Conservation (phyloP, 2,888 invertebrate species). For the Perdita meconis region DNA sequence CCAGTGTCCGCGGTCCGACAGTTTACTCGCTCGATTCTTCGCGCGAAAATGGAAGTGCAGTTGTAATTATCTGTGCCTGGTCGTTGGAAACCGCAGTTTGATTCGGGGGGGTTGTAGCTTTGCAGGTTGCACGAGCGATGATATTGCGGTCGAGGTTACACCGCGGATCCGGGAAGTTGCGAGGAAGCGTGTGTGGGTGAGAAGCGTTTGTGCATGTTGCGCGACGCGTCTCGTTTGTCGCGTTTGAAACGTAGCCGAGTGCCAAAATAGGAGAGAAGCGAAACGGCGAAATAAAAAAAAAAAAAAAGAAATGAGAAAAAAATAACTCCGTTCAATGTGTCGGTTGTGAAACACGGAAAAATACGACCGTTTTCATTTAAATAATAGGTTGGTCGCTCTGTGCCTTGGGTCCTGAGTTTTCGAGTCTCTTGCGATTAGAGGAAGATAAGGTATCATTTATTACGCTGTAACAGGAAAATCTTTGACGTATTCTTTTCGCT, state of each 20-base stretch:
- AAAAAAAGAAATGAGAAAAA: background rate
- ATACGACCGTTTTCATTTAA: background rate
- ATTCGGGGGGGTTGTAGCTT: slow-evolving; percentile 2
- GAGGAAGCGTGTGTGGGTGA: background rate
- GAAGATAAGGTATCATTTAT: too few relatives aligned
- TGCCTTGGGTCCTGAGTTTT: background rate
- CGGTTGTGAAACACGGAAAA: background rate
- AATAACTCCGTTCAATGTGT: background rate
- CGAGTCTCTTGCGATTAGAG: too few relatives aligned
- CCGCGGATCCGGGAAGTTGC: background rate
- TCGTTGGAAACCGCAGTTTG: background rate
- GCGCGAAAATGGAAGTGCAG: background rate
- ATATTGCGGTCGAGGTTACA: slow-evolving; percentile 10
- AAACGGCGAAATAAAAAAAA: background rate
- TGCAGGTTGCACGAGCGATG: slow-evolving; percentile 11
- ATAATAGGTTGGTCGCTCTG: slow-evolving; percentile 1
- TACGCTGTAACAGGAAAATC: background rate
- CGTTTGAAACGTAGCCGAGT: slow-evolving; percentile 27
- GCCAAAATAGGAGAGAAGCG: background rate
- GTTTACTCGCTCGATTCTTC: background rate
- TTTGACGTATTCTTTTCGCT: background rate
- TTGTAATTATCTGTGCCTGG: slow-evolving; percentile 9
- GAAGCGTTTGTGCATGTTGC: background rate
- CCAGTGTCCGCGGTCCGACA: background rate
- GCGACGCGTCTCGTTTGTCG: background rate